Evolutionary conservation across 1,140 invertebrate genomes (phyloP).

Genomic region (Lepidurus apus): DNA sequence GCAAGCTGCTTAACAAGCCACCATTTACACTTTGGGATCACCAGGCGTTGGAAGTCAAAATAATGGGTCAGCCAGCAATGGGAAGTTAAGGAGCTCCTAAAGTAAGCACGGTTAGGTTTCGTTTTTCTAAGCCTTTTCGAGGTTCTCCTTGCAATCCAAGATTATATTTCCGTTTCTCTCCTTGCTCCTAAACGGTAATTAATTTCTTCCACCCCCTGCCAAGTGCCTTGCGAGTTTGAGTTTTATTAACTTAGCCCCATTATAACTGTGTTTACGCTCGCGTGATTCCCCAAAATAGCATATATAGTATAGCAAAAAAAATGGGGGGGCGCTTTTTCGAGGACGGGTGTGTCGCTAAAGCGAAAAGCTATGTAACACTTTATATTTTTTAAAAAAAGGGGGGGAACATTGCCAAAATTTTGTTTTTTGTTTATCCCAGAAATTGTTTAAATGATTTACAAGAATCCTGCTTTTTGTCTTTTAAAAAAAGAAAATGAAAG

Average conservation of each 20-base stretch:
- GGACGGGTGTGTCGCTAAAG: neutral
- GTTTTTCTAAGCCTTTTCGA: neutral
- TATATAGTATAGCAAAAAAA: neutral
- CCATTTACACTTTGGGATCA: slow-evolving; percentile 39
- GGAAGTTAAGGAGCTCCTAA: slow-evolving; percentile 29
- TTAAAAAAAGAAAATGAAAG: no score
- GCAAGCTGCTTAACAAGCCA: slow-evolving; percentile 65
- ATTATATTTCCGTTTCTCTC: neutral
- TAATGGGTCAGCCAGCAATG: slow-evolving; percentile 9
- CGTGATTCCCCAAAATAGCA: neutral
- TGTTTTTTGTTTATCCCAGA: neutral
- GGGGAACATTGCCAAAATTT: slow-evolving; percentile 8
- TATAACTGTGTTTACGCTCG: neutral
- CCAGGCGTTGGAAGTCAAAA: slow-evolving; percentile 7
- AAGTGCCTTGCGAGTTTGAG: slow-evolving; percentile 3
- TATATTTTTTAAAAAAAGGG: slow-evolving; percentile 7
- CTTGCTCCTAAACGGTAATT: slow-evolving; percentile 7
- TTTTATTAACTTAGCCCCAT: neutral
- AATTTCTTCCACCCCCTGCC: slow-evolving; percentile 8
- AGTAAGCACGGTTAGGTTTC: neutral
- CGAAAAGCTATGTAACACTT: neutral
- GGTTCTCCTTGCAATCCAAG: neutral
- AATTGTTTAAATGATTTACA: no score
- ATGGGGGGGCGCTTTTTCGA: neutral
- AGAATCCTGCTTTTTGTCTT: no score